Evolutionary conservation across 2,113 vertebrate genomes (phyloP).

Genomic region (Sebastes fasciatus): DNA sequence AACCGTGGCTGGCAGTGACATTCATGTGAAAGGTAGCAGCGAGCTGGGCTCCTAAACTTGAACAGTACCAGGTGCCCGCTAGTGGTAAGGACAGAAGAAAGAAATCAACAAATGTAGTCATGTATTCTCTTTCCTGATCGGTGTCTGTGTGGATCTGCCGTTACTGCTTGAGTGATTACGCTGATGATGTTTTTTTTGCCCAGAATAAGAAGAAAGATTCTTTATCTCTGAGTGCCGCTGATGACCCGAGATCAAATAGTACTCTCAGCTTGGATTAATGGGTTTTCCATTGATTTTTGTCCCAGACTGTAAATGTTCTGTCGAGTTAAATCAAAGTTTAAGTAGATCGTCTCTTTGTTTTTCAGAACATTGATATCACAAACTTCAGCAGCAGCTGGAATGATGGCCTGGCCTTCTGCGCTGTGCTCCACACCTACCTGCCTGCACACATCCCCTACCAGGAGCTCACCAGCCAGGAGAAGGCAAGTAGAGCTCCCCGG

Average conservation of each 20-base stretch:
- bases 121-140: no score
- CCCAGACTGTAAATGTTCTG: conserved; percentile 26
- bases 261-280: neutral
- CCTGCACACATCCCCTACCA: conserved; percentile 97
- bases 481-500: conserved; percentile 80
- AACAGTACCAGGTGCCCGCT: no score
- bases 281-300: conserved; percentile 23
- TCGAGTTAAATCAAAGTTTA: conserved; percentile 22
- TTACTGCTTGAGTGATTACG: no score
- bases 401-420: conserved; percentile 96
- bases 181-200: no score
- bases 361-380: conserved; percentile 97
- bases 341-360: conserved; percentile 8
- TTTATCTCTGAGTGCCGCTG: no score
- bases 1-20: neutral
- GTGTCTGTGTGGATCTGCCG: no score
- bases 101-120: no score
- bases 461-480: conserved; percentile 94
- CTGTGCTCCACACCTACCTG: conserved; percentile 95
- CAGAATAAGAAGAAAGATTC: no score
- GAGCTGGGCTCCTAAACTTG: no score
- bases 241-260: conserved; percentile 15
- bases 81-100: no score
- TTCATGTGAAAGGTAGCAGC: neutral
- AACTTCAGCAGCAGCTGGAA: conserved; percentile 99